These are phyloP conservation scores for Amazona vittata DNA, from an alignment of 2,113 vertebrate species.

Conservation along the genomic window DNA sequence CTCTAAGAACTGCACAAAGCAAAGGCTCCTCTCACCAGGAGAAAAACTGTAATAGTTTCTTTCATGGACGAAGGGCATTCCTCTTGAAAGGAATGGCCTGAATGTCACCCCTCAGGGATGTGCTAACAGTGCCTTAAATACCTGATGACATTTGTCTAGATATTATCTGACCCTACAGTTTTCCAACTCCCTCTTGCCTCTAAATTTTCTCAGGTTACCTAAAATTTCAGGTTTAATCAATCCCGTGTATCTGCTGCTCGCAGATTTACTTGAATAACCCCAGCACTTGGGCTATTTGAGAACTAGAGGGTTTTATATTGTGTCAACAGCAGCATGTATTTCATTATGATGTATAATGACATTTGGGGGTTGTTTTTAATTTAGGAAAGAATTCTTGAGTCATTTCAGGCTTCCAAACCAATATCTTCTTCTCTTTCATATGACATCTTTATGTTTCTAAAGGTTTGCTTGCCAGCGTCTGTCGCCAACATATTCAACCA, in stretches of 20 bases:
- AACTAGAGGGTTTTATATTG: neutral
- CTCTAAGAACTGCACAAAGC: neutral
- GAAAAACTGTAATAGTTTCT: neutral
- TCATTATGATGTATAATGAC: accelerated
- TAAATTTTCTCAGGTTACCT: neutral
- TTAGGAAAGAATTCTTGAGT: neutral
- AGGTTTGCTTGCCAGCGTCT: neutral
- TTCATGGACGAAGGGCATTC: neutral
- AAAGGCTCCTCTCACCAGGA: neutral
- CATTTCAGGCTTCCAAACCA: neutral
- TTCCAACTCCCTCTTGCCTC: neutral
- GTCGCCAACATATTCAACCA: accelerated
- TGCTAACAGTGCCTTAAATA: neutral
- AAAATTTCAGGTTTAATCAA: neutral
- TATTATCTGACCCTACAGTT: neutral
- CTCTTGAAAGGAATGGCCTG: neutral
- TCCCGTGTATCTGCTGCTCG: accelerated
- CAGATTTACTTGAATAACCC: neutral
- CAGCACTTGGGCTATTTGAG: neutral
- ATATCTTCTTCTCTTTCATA: neutral
- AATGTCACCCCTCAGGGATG: neutral
- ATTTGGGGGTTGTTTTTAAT: neutral
- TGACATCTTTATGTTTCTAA: neutral
- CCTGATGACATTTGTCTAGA: neutral
- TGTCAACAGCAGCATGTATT: neutral